Evolutionary conservation across 2,113 vertebrate species (phyloP).

Genomic region (Forbesichthys papilliferus): DNA sequence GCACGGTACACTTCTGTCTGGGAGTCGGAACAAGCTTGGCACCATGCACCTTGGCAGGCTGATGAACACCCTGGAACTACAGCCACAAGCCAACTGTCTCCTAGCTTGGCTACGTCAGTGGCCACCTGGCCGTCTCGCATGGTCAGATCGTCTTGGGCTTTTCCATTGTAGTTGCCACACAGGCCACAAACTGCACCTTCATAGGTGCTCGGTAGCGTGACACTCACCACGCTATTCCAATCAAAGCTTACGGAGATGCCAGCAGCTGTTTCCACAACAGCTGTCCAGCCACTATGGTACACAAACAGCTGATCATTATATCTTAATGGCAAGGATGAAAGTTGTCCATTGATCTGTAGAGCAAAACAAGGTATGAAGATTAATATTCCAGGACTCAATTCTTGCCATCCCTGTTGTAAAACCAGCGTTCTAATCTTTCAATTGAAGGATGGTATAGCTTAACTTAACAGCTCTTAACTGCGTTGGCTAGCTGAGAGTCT

Average conservation of each 20-base stretch:
- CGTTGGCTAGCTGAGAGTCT: too few relatives aligned
- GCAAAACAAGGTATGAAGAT: slow-evolving; percentile 20
- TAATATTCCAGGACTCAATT: slow-evolving; percentile 54
- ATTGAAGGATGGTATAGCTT: too few relatives aligned
- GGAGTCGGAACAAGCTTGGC: slow-evolving; percentile 44
- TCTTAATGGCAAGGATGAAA: slow-evolving; percentile 55
- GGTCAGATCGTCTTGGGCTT: slow-evolving; percentile 51
- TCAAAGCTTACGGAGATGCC: slow-evolving; percentile 69
- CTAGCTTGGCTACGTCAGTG: slow-evolving; percentile 42
- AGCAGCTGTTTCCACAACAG: slow-evolving; percentile 60
- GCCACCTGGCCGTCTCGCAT: slow-evolving; percentile 39
- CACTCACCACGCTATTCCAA: slow-evolving; percentile 45
- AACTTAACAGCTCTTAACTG: too few relatives aligned
- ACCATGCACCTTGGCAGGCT: slow-evolving; percentile 44
- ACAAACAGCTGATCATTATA: slow-evolving; percentile 49
- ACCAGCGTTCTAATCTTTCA: too few relatives aligned
- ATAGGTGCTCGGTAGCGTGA: slow-evolving; percentile 61
- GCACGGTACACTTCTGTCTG: slow-evolving; percentile 41
- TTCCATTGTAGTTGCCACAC: slow-evolving; percentile 68
- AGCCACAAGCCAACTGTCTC: slow-evolving; percentile 56
- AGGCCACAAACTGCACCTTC: slow-evolving; percentile 58
- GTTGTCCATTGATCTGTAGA: slow-evolving; percentile 59
- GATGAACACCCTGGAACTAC: slow-evolving; percentile 51
- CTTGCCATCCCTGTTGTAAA: too few relatives aligned
- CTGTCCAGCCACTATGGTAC: slow-evolving; percentile 47